phyloP scores from a whole-genome alignment of 2,797 vertebrate species.

The Balearica regulorum region DNA sequence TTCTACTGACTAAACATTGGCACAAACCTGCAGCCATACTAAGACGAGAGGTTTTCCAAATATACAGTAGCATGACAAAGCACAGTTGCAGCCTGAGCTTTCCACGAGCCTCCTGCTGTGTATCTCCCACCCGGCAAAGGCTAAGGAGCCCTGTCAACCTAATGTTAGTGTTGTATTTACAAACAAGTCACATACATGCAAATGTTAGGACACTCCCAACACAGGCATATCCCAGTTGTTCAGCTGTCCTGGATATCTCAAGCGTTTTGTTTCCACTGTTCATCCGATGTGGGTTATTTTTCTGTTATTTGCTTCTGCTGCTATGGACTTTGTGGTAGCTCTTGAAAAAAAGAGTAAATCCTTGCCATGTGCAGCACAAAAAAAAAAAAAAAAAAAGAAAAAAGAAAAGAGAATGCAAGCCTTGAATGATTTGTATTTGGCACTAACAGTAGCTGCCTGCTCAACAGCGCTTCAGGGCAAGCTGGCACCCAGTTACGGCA shows the following conservation, averaged over 20 bases:
- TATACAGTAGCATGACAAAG: not conserved
- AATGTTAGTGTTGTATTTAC: not conserved
- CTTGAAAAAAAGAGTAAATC: not conserved
- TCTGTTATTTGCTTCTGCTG: not conserved
- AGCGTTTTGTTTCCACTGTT: not conserved
- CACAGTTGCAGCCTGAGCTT: not conserved
- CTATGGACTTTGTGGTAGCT: not conserved
- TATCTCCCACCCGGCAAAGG: not conserved
- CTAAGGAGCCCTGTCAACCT: not conserved
- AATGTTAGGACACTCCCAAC: not conserved
- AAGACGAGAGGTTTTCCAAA: accelerated
- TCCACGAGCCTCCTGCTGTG: not conserved
- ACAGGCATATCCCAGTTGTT: not conserved
- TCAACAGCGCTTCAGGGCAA: not conserved
- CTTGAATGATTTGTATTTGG: not conserved
- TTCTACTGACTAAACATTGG: not conserved
- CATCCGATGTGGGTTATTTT: not conserved
- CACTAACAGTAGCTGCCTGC: not conserved
- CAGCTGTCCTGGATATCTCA: not conserved
- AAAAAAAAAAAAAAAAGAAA: too few species aligned
- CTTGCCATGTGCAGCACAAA: not conserved
- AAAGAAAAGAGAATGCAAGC: not conserved
- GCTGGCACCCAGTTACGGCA: not conserved
- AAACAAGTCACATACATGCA: not conserved
- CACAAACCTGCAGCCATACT: not conserved